Conservation (phyloP, 2,797 vertebrate species). For the Danionella dracula region DNA sequence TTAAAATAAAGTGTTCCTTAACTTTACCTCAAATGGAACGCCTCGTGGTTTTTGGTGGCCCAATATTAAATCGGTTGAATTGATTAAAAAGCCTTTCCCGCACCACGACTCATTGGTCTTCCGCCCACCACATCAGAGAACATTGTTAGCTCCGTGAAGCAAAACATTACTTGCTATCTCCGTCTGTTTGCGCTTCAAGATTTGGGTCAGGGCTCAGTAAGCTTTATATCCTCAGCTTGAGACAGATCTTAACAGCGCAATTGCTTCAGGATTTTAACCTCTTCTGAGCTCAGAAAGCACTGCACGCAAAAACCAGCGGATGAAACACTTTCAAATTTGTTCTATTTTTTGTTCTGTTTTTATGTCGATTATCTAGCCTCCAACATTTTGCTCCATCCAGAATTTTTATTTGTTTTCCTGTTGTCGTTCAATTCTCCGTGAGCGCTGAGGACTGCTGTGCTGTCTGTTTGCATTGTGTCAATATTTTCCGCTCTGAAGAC, state of each 20-base stretch:
- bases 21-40: too few species aligned
- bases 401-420: conserved; percentile 15
- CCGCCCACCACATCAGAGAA: neutral
- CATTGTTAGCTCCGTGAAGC: conserved; percentile 9
- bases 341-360: neutral
- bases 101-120: neutral
- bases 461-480: neutral
- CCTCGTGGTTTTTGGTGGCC: too few species aligned
- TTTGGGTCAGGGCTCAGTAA: conserved; percentile 12
- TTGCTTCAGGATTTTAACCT: neutral
- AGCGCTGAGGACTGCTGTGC: neutral
- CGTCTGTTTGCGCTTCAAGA: conserved; percentile 25
- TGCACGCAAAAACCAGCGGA: too few species aligned
- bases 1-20: too few species aligned
- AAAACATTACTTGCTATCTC: conserved; percentile 15
- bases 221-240: neutral
- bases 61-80: too few species aligned
- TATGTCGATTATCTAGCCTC: neutral
- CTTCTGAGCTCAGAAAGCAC: too few species aligned
- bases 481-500: neutral
- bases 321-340: too few species aligned
- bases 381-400: neutral
- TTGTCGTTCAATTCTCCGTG: neutral
- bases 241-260: neutral
- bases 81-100: too few species aligned